Evolutionary conservation across 1,140 invertebrate species (phyloP).

Genomic region (Habropoda laboriosa): DNA sequence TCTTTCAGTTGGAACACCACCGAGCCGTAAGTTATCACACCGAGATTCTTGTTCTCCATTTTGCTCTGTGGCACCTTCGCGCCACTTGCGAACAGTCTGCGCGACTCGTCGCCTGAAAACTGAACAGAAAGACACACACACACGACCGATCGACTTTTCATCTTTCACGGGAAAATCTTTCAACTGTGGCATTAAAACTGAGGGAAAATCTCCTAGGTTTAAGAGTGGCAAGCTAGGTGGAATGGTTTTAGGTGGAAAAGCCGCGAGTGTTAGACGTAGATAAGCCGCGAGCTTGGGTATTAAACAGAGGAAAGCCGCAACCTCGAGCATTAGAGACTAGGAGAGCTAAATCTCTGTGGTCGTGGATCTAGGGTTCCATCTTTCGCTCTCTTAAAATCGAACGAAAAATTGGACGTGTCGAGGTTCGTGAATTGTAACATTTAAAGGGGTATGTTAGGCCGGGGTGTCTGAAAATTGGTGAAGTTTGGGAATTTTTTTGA

Average conservation of each 20-base stretch:
- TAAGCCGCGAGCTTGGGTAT: not conserved
- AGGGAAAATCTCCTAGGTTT: too few species aligned
- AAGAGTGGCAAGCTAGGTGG: not conserved
- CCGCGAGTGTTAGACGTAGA: not conserved
- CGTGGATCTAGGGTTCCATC: too few species aligned
- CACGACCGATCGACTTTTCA: not conserved
- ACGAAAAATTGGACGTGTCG: too few species aligned
- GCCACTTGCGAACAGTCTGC: slow-evolving; percentile 85
- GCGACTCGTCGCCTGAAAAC: slow-evolving; percentile 89
- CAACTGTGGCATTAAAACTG: too few species aligned
- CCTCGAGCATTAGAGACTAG: not conserved
- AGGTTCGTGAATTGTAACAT: too few species aligned
- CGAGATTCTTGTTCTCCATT: slow-evolving; percentile 79
- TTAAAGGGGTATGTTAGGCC: too few species aligned
- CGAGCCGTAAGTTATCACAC: slow-evolving; percentile 88
- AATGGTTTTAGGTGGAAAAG: too few species aligned
- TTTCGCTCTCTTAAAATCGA: too few species aligned
- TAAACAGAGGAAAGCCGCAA: not conserved
- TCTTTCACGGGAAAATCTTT: too few species aligned
- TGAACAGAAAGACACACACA: slow-evolving; percentile 70
- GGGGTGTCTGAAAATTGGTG: too few species aligned
- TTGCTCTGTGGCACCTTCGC: slow-evolving; percentile 79
- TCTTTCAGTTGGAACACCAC: slow-evolving; percentile 91
- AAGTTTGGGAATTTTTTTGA: too few species aligned
- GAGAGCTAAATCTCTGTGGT: not conserved